These are phyloP conservation scores for Leptodactylus fuscus DNA, from an alignment of 2,113 vertebrate genomes.

Conservation along the genomic window DNA sequence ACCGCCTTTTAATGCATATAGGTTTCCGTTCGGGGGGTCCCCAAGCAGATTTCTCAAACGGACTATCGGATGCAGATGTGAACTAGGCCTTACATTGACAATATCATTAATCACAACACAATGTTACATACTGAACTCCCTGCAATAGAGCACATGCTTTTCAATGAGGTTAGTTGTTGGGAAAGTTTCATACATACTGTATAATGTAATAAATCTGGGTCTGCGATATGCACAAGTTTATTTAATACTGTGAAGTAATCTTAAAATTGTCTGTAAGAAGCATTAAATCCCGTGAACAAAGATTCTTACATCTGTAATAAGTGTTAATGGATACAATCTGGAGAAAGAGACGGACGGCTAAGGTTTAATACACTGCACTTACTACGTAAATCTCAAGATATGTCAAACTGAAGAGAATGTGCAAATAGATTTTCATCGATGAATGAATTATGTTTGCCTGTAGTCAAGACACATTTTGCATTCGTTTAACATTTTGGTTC, in stretches of 20 bases:
- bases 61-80: no score
- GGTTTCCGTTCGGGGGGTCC: no score
- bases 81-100: no score
- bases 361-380: background rate
- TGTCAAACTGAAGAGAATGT: constrained; percentile 9
- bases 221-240: background rate
- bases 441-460: constrained; percentile 40
- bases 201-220: background rate
- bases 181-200: no score
- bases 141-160: no score
- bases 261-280: background rate
- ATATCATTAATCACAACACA: no score
- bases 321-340: constrained; percentile 35
- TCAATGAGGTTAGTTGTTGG: no score
- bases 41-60: no score
- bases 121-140: no score
- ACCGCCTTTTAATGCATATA: no score
- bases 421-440: constrained; percentile 39
- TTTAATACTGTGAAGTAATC: background rate
- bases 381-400: background rate
- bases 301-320: constrained; percentile 12
- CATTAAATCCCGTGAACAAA: background rate
- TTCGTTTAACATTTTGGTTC: background rate
- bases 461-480: constrained; percentile 7
- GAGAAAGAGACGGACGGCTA: background rate